Evolutionary conservation across 2,113 vertebrate species (phyloP), one percentile per base, ranked within the genome.

Genomic region (Oreochromis spilurus): DNA sequence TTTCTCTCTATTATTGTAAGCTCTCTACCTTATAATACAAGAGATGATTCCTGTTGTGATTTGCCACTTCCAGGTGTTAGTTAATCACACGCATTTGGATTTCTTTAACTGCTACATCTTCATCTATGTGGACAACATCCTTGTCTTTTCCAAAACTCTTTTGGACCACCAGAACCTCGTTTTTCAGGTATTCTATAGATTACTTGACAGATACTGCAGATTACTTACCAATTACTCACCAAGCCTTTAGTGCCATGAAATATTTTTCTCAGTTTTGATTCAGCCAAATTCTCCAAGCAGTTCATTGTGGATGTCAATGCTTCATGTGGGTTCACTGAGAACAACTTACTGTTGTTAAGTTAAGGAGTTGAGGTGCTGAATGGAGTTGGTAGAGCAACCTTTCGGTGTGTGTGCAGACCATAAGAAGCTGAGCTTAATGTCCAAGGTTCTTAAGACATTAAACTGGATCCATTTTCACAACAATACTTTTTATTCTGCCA

Each of bases 191-290:
- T 38, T 13, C 19, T 38, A 40, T 21, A 40, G 36, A 40, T 40
- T 67, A 67, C 19, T 67, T 13, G 36, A 38, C 0, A 24, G 62
- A 0, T 0, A 40, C 19, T 13, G 34, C 11, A 67, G 34, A 21
- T 40, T 40, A 67, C 62, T 40, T 36, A 19, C 21, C 34, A 65
- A 36, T 26, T 26, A 26, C 34, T n/a, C 60, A 21, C 19, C 19
- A n/a, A 40, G 1, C 62, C 62, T 67, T 67, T 40, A 21, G 11
- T 21, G 36, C 36, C 36, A 21, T 67, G 34, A 67, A 67, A 40
- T 1, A 0, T 43, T 70, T 70, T 40, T 40, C 36, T 40, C 36
- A 24, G 60, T 5, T 67, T 67, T 67, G 6, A 67, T 67, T 65
- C 60, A 67, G 34, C 34, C 13, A 14, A 16, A 45, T 45, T 45